phyloP scores from a whole-genome alignment of 2,888 invertebrate species.

The Macrosoma leucophasiata region DNA sequence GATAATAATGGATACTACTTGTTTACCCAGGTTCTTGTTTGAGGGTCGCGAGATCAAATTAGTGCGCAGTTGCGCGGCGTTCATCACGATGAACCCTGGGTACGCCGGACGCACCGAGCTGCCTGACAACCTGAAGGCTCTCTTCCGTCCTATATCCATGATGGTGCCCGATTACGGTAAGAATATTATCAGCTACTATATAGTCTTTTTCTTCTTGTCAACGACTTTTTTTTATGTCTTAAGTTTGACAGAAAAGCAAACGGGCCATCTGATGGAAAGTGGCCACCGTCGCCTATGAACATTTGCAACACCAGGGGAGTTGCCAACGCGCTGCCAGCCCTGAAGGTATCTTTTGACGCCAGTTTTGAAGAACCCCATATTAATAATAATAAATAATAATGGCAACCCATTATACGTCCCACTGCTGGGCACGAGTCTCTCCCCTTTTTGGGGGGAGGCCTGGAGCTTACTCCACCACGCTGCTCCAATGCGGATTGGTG shows the following conservation, averaged over 20 bases:
- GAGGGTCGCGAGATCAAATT: constrained; percentile 92
- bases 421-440: no score
- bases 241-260: background rate
- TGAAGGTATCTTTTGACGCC: no score
- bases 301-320: no score
- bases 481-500: no score
- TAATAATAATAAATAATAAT: no score
- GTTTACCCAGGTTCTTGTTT: constrained; percentile 82
- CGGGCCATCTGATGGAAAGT: no score
- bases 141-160: constrained; percentile 92
- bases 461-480: no score
- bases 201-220: background rate
- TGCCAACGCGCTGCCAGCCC: no score
- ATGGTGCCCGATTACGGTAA: constrained; percentile 94
- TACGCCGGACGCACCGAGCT: constrained; percentile 93
- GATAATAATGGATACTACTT: constrained; percentile 3
- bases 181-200: constrained; percentile 8
- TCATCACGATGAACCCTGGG: constrained; percentile 95
- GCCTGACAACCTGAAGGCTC: constrained; percentile 90
- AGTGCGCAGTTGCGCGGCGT: constrained; percentile 86
- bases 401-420: no score
- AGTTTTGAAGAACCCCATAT: no score
- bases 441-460: no score
- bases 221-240: background rate
- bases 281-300: no score